Percentiles rank a stretch among this genome's conserved stretches.
Evolutionary conservation across 2,888 invertebrate genomes (phyloP).

Genomic region (Drosophila nr. perissopoda): DNA sequence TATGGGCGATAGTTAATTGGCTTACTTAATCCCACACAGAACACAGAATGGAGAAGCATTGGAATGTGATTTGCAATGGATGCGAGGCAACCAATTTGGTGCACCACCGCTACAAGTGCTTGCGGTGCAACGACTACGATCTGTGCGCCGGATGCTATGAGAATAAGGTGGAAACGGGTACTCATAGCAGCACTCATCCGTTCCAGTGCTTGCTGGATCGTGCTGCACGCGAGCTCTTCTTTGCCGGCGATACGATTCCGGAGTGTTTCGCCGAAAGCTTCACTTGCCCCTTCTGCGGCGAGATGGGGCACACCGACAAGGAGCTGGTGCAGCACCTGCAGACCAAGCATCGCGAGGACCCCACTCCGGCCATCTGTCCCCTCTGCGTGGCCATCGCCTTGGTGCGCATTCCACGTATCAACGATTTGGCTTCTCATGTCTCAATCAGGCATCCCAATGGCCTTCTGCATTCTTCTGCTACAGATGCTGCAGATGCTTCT

Average conservation of each 20-base stretch:
- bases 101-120: constrained; percentile 54
- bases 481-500: neutral
- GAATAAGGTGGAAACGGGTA: constrained; percentile 19
- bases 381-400: constrained; percentile 49
- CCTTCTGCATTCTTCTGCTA: neutral
- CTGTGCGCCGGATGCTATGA: constrained; percentile 51
- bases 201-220: constrained; percentile 60
- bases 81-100: constrained; percentile 32
- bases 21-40: neutral
- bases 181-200: constrained; percentile 47
- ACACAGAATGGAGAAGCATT: constrained; percentile 34
- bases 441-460: constrained; percentile 22
- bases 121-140: constrained; percentile 55
- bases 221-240: constrained; percentile 39
- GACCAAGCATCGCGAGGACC: constrained; percentile 24
- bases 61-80: constrained; percentile 43
- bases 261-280: constrained; percentile 55
- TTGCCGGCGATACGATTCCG: constrained; percentile 48
- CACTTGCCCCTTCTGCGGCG: constrained; percentile 42
- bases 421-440: constrained; percentile 39
- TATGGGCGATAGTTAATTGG: neutral
- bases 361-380: constrained; percentile 52
- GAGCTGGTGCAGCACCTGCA: constrained; percentile 19
- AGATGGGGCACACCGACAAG: neutral
- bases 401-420: neutral